Conservation (phyloP, 2,888 invertebrate genomes). For the Schizaphis graminum region DNA sequence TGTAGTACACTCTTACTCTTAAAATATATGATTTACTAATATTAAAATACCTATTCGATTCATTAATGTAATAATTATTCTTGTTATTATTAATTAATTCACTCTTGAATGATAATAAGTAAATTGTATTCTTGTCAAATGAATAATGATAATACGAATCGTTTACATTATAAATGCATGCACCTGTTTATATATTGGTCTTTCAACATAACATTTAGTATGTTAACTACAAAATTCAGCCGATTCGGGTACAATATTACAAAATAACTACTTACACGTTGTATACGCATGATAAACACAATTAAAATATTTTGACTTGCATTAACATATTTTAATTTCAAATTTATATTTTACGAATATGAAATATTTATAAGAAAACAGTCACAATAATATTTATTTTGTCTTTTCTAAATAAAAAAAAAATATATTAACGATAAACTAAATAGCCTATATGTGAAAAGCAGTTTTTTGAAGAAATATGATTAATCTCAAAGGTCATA, state of each 20-base stretch:
- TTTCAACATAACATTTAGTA: neutral
- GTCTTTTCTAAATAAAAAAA: neutral
- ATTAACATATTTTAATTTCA: neutral
- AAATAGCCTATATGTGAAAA: neutral
- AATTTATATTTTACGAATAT: neutral
- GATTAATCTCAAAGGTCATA: neutral
- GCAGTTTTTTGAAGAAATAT: neutral
- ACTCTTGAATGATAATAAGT: neutral
- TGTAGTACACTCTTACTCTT: neutral
- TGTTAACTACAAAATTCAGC: neutral
- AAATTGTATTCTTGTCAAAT: neutral
- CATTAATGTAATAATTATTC: neutral
- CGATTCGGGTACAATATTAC: neutral
- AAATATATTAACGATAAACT: neutral
- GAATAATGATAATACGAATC: neutral
- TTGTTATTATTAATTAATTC: neutral
- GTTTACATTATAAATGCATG: neutral
- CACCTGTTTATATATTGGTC: neutral
- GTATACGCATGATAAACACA: neutral
- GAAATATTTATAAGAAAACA: neutral
- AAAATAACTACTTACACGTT: neutral
- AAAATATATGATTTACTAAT: neutral
- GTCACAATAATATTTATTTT: neutral
- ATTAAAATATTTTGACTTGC: neutral
- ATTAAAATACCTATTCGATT: neutral